Evolutionary conservation across 2,113 vertebrate species (phyloP).

Genomic region (Chaenocephalus aceratus): DNA sequence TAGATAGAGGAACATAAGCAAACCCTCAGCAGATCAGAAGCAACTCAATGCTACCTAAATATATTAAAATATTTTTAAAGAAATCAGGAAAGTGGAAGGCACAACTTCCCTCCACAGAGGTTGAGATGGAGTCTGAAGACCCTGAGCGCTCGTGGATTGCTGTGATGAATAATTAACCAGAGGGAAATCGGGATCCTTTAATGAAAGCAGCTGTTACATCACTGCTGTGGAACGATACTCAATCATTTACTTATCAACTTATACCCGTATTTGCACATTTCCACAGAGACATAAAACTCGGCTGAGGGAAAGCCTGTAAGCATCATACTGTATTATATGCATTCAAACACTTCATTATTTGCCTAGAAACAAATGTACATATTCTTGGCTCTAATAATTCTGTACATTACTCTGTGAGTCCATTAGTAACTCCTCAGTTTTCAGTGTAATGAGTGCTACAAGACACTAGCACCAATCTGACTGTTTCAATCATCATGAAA

Average conservation of each 20-base stretch:
- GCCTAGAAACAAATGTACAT: no score
- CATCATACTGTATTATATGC: background rate
- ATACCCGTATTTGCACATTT: slow-evolving; percentile 12
- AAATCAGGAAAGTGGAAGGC: slow-evolving; percentile 26
- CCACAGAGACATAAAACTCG: slow-evolving; percentile 8
- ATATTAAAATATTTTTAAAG: slow-evolving; percentile 43
- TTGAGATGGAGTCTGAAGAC: slow-evolving; percentile 23
- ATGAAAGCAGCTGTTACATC: slow-evolving; percentile 53
- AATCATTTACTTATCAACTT: slow-evolving; percentile 26
- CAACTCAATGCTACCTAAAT: background rate
- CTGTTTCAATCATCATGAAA: no score
- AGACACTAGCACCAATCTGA: no score
- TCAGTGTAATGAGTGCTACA: no score
- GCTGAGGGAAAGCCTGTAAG: background rate
- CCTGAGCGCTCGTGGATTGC: slow-evolving; percentile 25
- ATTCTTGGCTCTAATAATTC: no score
- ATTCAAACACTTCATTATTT: background rate
- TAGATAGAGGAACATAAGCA: slow-evolving; percentile 18
- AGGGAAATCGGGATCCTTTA: slow-evolving; percentile 52
- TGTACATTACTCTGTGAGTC: no score
- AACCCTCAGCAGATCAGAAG: slow-evolving; percentile 15
- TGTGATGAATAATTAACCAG: slow-evolving; percentile 69
- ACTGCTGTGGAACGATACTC: slow-evolving; percentile 33
- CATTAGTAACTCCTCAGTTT: no score
- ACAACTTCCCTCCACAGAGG: slow-evolving; percentile 16